Evolutionary conservation across 2,113 vertebrate genomes (phyloP), one percentile per base, ranked within the genome.

Genomic region (Oncorhynchus keta): DNA sequence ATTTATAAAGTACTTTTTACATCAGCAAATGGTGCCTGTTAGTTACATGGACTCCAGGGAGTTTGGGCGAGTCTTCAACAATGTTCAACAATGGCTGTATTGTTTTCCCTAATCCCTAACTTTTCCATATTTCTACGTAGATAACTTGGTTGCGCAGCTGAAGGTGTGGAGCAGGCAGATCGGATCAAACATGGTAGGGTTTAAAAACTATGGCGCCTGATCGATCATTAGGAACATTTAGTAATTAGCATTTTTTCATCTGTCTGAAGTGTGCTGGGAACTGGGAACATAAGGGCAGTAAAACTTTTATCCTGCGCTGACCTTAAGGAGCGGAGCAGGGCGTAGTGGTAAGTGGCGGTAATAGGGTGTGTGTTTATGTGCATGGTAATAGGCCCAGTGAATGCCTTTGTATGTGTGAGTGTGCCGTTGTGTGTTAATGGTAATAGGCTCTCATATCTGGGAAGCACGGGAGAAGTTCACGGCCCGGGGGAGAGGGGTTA

Each of bases 361-460:
- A 78, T 61, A 57, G 64, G 49, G 39, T 45, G 39, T 45, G 39
- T 45, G 39, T 45, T 2, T 55, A 14, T 18, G 51, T 18, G 16
- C 51, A 55, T 18, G 51, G 51, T 18, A 55, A 55, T 55, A 55
- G 51, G 14, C 16, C 51, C 51, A 12, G 8, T 45, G 39, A 45
- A 11, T 45, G 39, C 39, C 39, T 45, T 45, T 45, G 39, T 45
- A 9, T 45, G 9, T 45, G 39, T 45, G 39, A 39, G 39, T 8
- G 2, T 39, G 39, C 39, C 8, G 9, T 39, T 39, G 39, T 39
- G 39, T 39, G 39, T 9, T 2, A 8, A 39, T 39, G 39, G 39
- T 45, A 45, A 45, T 45, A 45, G 8, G 39, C 73, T n/a, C 70
- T 64, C 70, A n/a, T 22, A 20, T 72, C 76, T 62, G 59, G n/a